These are phyloP conservation scores for Nannospalax galili DNA, from an alignment of 2,113 vertebrate species.

Conservation along the genomic window DNA sequence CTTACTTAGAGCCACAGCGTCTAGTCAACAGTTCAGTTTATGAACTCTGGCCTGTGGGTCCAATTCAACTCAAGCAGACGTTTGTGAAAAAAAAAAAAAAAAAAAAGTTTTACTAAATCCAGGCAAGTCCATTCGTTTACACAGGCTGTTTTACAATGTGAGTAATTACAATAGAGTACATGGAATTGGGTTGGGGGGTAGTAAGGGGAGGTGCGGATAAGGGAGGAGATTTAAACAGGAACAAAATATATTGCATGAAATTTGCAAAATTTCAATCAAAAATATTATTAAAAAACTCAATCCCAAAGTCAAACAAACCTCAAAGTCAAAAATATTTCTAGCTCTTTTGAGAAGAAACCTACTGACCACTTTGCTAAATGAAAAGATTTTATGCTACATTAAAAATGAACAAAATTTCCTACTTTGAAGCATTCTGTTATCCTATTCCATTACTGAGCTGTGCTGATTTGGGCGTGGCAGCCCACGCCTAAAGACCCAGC, in stretches of 20 bases:
- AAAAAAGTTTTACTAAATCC: slow-evolving; percentile 9
- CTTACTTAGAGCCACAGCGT: not conserved
- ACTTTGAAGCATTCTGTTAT: not conserved
- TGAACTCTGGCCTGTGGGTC: not conserved
- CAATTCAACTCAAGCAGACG: too few species aligned
- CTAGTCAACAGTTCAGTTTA: not conserved
- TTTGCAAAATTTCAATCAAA: too few species aligned
- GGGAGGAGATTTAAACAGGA: too few species aligned
- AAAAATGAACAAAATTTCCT: not conserved
- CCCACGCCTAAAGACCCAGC: not conserved
- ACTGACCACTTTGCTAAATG: not conserved
- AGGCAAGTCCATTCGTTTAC: rapidly evolving
- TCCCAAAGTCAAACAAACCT: too few species aligned
- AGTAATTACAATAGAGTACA: not conserved
- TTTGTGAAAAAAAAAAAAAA: slow-evolving; percentile 7
- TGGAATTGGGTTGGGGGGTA: too few species aligned
- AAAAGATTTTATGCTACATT: not conserved
- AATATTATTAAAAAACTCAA: too few species aligned
- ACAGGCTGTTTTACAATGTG: not conserved
- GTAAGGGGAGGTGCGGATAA: too few species aligned
- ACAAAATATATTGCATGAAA: too few species aligned
- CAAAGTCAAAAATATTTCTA: not conserved
- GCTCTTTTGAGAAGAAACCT: not conserved
- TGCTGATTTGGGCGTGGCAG: not conserved
- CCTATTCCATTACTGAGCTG: not conserved